Evolutionary conservation across 2,797 vertebrate genomes (phyloP).

Genomic region (Syngnathus rostellatus): DNA sequence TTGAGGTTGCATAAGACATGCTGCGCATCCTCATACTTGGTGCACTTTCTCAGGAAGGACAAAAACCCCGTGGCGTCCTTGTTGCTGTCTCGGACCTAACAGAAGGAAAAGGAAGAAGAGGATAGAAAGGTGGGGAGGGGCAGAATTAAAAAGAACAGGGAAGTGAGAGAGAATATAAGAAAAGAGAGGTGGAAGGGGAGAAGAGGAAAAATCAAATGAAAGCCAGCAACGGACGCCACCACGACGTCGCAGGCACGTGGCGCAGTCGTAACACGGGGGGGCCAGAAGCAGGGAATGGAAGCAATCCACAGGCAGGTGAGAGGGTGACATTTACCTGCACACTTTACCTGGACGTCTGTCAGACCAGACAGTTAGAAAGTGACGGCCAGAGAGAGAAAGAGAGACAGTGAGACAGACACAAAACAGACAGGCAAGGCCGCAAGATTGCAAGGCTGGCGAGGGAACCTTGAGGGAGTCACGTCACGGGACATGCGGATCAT

Average conservation of each 20-base stretch:
- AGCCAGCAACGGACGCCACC: slow-evolving; percentile 49
- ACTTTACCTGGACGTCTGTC: slow-evolving; percentile 81
- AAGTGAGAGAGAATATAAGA: slow-evolving; percentile 12
- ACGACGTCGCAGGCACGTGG: slow-evolving; percentile 33
- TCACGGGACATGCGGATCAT: slow-evolving; percentile 65
- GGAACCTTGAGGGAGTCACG: slow-evolving; percentile 64
- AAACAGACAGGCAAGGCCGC: slow-evolving; percentile 72
- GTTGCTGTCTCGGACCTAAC: slow-evolving; percentile 88
- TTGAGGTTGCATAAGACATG: slow-evolving; percentile 94
- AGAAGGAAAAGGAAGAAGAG: slow-evolving; percentile 10
- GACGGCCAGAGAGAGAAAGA: slow-evolving; percentile 78
- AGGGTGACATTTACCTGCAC: slow-evolving; percentile 79
- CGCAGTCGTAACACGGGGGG: slow-evolving; percentile 66
- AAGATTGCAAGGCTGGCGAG: slow-evolving; percentile 72
- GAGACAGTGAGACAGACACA: slow-evolving; percentile 81
- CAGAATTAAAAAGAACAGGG: background rate
- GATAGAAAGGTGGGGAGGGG: slow-evolving; percentile 5
- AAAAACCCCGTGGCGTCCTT: slow-evolving; percentile 85
- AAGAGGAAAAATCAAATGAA: slow-evolving; percentile 36
- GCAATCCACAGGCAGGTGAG: slow-evolving; percentile 79
- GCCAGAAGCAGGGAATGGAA: slow-evolving; percentile 63
- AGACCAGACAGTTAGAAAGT: slow-evolving; percentile 77
- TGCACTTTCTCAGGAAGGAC: slow-evolving; percentile 90
- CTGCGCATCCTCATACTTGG: slow-evolving; percentile 92
- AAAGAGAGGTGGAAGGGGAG: background rate